Conservation (phyloP, 2,797 vertebrate genomes). For the Phataginus tetradactyla region DNA sequence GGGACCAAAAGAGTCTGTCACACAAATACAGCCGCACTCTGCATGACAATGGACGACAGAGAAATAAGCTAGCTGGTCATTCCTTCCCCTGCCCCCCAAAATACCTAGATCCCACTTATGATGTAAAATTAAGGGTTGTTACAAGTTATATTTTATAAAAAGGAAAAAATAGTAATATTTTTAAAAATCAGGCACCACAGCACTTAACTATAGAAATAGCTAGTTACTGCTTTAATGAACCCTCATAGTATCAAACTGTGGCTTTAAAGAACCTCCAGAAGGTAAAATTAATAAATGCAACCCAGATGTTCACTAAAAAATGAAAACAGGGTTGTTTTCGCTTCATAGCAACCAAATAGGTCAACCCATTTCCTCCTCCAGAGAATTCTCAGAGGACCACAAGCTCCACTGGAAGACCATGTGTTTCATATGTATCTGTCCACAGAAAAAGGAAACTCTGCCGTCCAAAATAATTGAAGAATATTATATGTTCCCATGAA, state of each 20-base stretch:
- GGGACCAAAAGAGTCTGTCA: neutral
- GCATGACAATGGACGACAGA: accelerated
- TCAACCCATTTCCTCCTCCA: conserved; percentile 89
- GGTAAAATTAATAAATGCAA: conserved; percentile 86
- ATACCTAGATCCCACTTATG: neutral
- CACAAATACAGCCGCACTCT: neutral
- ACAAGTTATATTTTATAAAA: conserved; percentile 41
- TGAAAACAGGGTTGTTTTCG: conserved; percentile 87
- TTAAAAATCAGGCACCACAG: neutral
- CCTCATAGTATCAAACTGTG: conserved; percentile 78
- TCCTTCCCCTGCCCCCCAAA: neutral
- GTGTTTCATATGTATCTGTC: conserved; percentile 82
- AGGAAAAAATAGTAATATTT: neutral
- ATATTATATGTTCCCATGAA: conserved; percentile 83
- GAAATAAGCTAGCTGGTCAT: neutral
- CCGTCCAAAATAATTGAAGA: conserved; percentile 83
- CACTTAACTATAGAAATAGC: conserved; percentile 61
- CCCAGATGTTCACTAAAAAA: conserved; percentile 87
- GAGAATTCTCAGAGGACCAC: conserved; percentile 85
- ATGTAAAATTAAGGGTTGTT: conserved; percentile 15
- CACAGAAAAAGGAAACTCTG: conserved; percentile 84
- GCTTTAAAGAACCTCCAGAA: conserved; percentile 84
- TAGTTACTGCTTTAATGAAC: conserved; percentile 74
- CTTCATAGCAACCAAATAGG: conserved; percentile 89
- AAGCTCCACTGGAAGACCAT: conserved; percentile 78